Evolutionary conservation across 2,888 invertebrate genomes (phyloP), one percentile per base, ranked within the genome.

Genomic region (Habrosyne pyritoides): DNA sequence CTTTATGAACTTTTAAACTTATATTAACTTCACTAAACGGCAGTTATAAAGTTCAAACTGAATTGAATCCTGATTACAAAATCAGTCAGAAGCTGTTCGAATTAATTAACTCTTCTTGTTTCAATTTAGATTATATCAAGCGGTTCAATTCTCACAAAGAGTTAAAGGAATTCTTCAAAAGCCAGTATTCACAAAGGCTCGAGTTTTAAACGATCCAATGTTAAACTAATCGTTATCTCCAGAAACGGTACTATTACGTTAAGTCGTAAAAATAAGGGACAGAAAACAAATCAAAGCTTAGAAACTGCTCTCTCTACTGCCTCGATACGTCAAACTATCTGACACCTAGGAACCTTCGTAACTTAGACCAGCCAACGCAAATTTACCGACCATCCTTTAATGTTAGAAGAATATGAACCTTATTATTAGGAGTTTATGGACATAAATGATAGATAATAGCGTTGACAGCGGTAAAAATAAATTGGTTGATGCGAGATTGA

Each of bases 401-500:
- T 26, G 53, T 42, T 21, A 54, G 63, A 56, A 55, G 55, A 57
- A 79, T 73, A 76, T 53, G 76, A 59, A 71, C 78, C 81, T 72
- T 71, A 84, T 71, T 61, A 55, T 56, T 68, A 55, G 56, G 30
- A 73, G 46, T 59, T 66, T 82, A 81, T 64, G 75, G 70, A 64
- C 69, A 68, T 69, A 72, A 66, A 66, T 72, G 66, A 73, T 76
- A 75, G 69, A 62, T 74, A 72, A 70, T 70, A 61, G 63, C 59
- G 47, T 63, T 71, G 71, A 76, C 71, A 76, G 68, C 71, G 58
- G 77, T 70, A 73, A 70, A 75, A 71, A 74, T 77, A 75, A 79
- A 73, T 71, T 81, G 66, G 84, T 84, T 84, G 86, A 87, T 85
- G 78, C 59, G 71, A 85, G 87, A 87, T 86, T 87, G 87, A 88